Evolutionary conservation across 2,797 vertebrate genomes (phyloP).

Genomic region (Pitangus sulphuratus): DNA sequence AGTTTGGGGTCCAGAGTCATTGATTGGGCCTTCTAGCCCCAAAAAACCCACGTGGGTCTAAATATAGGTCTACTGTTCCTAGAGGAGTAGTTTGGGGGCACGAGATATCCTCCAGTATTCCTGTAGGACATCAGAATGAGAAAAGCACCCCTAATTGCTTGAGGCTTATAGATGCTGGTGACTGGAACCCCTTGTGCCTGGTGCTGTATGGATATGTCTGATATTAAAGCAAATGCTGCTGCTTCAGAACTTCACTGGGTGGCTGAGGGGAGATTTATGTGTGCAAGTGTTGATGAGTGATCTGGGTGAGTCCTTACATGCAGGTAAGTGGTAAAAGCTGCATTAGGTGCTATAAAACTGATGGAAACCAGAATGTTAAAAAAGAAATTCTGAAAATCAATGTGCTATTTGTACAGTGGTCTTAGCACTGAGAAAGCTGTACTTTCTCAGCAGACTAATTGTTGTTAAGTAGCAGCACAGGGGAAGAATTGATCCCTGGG

Average conservation of each 20-base stretch:
- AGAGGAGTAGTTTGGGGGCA: neutral
- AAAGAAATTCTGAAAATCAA: neutral
- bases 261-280: neutral
- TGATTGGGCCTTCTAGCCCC: neutral
- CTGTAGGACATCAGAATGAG: neutral
- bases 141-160: neutral
- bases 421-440: neutral
- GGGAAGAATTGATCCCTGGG: neutral
- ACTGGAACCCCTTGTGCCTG: neutral
- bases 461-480: neutral
- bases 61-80: neutral
- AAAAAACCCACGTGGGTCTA: accelerated
- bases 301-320: neutral
- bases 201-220: neutral
- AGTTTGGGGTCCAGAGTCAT: neutral
- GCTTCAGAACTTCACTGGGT: neutral
- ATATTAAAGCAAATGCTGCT: neutral
- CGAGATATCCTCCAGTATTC: neutral
- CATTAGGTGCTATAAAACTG: neutral
- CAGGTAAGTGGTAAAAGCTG: neutral
- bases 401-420: neutral
- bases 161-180: neutral
- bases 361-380: neutral
- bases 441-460: neutral
- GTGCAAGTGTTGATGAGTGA: neutral